A percentile compares a stretch with the other conserved stretches of the same genome.
phyloP scores from a whole-genome alignment of 2,888 invertebrate species.

The Lasioglossum pauxillum region DNA sequence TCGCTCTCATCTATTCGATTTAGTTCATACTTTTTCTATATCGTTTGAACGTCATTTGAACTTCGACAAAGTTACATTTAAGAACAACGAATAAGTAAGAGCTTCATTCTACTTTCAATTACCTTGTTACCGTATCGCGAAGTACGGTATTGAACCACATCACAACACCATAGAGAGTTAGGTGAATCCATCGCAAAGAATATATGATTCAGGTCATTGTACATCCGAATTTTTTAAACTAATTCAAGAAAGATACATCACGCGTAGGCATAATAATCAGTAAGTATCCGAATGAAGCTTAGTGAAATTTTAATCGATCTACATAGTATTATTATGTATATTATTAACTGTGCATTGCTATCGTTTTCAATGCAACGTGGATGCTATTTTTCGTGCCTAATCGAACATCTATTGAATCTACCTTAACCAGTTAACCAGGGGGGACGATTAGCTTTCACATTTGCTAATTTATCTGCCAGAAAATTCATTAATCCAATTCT shows the following conservation, averaged over 20 bases:
- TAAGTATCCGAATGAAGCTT: conserved; percentile 15
- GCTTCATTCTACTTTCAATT: conserved; percentile 21
- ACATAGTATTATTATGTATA: conserved; percentile 38
- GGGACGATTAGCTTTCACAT: not conserved
- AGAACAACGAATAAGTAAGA: conserved; percentile 20
- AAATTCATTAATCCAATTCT: not conserved
- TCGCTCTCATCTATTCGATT: conserved; percentile 3
- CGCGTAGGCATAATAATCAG: not conserved
- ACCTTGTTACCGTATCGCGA: not conserved
- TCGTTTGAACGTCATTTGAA: conserved; percentile 8
- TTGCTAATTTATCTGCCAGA: not conserved
- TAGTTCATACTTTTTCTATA: conserved; percentile 7
- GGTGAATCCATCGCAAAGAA: conserved; percentile 22
- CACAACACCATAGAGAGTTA: conserved; percentile 12
- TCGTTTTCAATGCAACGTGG: conserved; percentile 18
- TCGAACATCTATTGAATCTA: conserved; percentile 33
- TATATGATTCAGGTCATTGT: conserved; percentile 19
- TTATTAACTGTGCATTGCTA: conserved; percentile 23
- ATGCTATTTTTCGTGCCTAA: conserved; percentile 38
- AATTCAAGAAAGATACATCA: not conserved
- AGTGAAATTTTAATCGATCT: conserved; percentile 15
- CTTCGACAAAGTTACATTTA: conserved; percentile 14
- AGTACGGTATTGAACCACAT: conserved; percentile 11
- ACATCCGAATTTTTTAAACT: conserved; percentile 5
- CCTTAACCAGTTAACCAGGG: not conserved